phyloP scores from a whole-genome alignment of 92 coral and sea anemone species.

The Paramuricea clavata region DNA sequence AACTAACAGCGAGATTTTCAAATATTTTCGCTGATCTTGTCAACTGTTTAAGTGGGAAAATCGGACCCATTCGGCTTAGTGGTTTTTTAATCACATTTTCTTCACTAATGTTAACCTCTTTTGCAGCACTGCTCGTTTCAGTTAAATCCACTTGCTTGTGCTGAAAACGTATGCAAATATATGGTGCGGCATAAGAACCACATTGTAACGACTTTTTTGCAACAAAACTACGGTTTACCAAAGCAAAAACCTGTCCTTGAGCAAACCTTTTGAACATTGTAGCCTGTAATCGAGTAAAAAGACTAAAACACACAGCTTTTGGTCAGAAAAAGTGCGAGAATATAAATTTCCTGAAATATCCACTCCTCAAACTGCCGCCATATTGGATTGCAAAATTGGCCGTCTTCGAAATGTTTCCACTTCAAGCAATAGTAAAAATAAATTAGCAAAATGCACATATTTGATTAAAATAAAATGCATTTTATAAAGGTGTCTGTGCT shows the following conservation, averaged over 20 bases:
- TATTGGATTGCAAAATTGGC: neutral
- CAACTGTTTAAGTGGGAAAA: neutral
- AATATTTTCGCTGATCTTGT: constrained; percentile 44
- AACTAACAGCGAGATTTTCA: constrained; percentile 23
- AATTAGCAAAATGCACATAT: too few relatives aligned
- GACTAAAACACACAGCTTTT: neutral
- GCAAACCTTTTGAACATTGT: neutral
- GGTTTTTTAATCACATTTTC: neutral
- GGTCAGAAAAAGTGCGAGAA: neutral
- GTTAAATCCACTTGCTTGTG: neutral
- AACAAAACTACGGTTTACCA: neutral
- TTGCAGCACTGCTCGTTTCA: neutral
- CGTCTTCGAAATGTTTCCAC: neutral
- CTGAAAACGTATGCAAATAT: neutral
- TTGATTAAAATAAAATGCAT: too few relatives aligned
- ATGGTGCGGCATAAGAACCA: neutral
- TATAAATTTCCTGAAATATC: neutral
- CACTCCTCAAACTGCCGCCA: neutral
- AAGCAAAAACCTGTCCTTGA: neutral
- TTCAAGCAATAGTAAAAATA: neutral
- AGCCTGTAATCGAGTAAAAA: neutral
- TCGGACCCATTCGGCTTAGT: neutral
- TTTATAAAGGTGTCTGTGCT: too few relatives aligned
- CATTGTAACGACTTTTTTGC: neutral
- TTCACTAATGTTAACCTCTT: neutral